Evolutionary conservation across 2,113 vertebrate species (phyloP), one percentile per base, ranked within the genome.

Genomic region (Neogobius melanostomus): DNA sequence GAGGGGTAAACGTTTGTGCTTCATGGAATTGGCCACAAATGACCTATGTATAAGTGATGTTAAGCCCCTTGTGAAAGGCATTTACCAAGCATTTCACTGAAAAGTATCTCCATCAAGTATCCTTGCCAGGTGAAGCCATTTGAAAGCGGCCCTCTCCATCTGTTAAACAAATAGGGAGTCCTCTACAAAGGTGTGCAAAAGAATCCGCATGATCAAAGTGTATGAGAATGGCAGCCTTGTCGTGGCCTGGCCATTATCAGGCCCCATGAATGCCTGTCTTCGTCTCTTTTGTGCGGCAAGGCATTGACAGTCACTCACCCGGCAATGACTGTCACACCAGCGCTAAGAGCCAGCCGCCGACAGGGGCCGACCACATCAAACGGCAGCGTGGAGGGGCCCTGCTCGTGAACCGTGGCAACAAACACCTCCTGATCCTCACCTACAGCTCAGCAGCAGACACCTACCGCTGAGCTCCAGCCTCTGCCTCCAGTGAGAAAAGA

Each of bases 291-390:
- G 92, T 93, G 63, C 80, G 86, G 36, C 16, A 64, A 71, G 82
- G 87, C 91, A 92, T 91, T 92, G 91, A 93, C 89, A 92, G 90
- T 89, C 92, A 92, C 80, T 92, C 91, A 92, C 87, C 90, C 88
- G 88, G 89, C 91, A 91, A 91, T 93, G 93, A 93, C 90, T 91
- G 91, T 94, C 92, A 93, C 93, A 92, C 88, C 85, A 85, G 90
- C 69, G 83, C 87, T 89, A 91, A 93, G 89, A 90, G 90, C 86
- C 89, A 87, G 86, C 87, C 82, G 84, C 86, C 87, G 84, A 92
- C 90, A 90, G 88, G 85, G 89, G 83, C 87, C 90, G 83, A 82
- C 85, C 90, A 92, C 92, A 93, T 93, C 89, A 92, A 92, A 93
- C 86, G 71, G 84, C 84, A 72, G 85, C 85, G 78, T 91, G 81